Conservation (phyloP, 2,888 invertebrate species). For the Eucriotettix oculatus region DNA sequence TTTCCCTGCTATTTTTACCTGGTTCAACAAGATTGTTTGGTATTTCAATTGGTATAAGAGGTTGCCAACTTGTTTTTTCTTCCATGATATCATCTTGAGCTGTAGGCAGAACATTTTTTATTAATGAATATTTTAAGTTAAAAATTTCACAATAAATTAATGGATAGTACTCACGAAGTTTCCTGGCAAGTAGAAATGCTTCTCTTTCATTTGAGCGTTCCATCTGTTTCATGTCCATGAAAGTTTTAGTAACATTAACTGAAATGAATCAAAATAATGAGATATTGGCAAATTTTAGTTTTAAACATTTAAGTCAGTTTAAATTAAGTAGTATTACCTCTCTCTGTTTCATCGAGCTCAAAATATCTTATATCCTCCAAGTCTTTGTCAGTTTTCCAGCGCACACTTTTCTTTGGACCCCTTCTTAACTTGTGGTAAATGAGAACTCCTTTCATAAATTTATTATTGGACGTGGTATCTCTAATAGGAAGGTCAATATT, state of each 20-base stretch:
- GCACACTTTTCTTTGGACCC: constrained; percentile 62
- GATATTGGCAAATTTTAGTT: background rate
- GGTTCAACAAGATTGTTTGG: constrained; percentile 31
- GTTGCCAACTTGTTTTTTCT: constrained; percentile 60
- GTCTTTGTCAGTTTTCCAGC: constrained; percentile 65
- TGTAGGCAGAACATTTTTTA: constrained; percentile 7
- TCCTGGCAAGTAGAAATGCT: constrained; percentile 60
- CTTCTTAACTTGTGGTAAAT: constrained; percentile 49
- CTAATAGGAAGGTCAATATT: background rate
- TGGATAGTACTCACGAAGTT: constrained; percentile 36
- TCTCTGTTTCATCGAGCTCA: constrained; percentile 88
- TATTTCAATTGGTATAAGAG: constrained; percentile 51
- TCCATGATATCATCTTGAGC: constrained; percentile 46
- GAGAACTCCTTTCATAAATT: constrained; percentile 38
- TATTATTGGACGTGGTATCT: background rate
- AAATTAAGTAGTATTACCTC: constrained; percentile 25
- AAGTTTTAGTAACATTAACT: constrained; percentile 84
- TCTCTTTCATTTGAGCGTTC: constrained; percentile 76
- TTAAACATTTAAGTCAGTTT: too few relatives aligned
- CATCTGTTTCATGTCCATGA: constrained; percentile 80
- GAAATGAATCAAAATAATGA: constrained; percentile 14
- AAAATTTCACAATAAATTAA: background rate
- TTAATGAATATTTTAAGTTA: background rate
- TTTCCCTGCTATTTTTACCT: constrained; percentile 71
- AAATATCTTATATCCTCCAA: constrained; percentile 76